These are phyloP conservation scores for Dynastes maya DNA, from an alignment of 2,888 invertebrate genomes.

Conservation along the genomic window DNA sequence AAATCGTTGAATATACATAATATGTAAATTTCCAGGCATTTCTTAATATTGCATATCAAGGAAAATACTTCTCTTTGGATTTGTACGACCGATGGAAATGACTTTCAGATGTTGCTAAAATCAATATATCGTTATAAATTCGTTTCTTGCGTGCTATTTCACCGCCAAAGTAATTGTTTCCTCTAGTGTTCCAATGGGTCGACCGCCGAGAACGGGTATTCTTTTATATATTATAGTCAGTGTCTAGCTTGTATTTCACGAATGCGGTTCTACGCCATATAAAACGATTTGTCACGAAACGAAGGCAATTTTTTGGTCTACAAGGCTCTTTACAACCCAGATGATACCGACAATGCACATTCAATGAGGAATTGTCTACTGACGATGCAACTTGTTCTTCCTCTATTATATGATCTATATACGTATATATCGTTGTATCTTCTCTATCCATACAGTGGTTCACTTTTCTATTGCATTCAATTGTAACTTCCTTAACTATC, in stretches of 20 bases:
- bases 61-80: conserved; percentile 26
- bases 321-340: conserved; percentile 53
- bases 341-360: conserved; percentile 53
- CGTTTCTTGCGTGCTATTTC: conserved; percentile 61
- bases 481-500: conserved; percentile 52
- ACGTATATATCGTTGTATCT: conserved; percentile 21
- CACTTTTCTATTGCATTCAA: conserved; percentile 51
- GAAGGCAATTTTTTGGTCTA: conserved; percentile 61
- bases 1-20: not conserved
- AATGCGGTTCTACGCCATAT: conserved; percentile 56
- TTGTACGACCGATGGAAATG: conserved; percentile 34
- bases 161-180: conserved; percentile 60
- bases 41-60: conserved; percentile 11
- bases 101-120: conserved; percentile 50
- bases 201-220: conserved; percentile 56
- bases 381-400: conserved; percentile 44
- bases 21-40: conserved; percentile 2
- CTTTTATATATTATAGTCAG: conserved; percentile 57
- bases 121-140: conserved; percentile 62
- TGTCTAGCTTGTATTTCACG: conserved; percentile 57
- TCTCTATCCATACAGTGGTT: conserved; percentile 47
- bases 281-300: conserved; percentile 54
- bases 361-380: conserved; percentile 49
- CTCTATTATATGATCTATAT: conserved; percentile 26
- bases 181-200: conserved; percentile 56